Evolutionary conservation across 2,113 vertebrate genomes (phyloP).

Genomic region (Notarius quadriscutis): DNA sequence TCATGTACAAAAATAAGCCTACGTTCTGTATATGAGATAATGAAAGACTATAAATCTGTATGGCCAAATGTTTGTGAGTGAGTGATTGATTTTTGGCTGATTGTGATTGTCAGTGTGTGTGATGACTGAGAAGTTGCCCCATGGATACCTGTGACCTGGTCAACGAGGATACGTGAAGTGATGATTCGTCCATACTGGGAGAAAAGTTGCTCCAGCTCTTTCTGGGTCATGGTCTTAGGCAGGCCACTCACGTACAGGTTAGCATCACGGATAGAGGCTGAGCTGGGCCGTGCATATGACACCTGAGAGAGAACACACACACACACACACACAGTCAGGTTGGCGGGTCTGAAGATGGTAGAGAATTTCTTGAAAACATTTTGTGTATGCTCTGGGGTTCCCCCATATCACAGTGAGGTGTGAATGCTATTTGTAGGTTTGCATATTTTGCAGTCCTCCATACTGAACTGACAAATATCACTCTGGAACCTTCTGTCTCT

Average conservation of each 20-base stretch:
- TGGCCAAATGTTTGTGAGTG: not conserved
- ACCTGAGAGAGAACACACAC: slow-evolving; percentile 75
- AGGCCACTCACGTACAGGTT: slow-evolving; percentile 99
- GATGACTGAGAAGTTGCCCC: slow-evolving; percentile 62
- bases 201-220: slow-evolving; percentile 98
- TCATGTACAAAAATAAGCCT: not conserved
- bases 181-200: slow-evolving; percentile 99
- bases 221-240: slow-evolving; percentile 99
- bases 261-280: slow-evolving; percentile 97
- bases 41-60: not conserved
- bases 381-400: not conserved
- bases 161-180: slow-evolving; percentile 98
- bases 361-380: not conserved
- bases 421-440: slow-evolving; percentile 16
- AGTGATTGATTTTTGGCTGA: not conserved
- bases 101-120: not conserved
- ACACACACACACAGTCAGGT: slow-evolving; percentile 64
- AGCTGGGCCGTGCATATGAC: slow-evolving; percentile 97
- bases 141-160: slow-evolving; percentile 98
- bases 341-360: not conserved
- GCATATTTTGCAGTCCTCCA: slow-evolving; percentile 38
- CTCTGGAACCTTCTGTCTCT: slow-evolving; percentile 57
- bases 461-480: slow-evolving; percentile 42
- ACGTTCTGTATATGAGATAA: not conserved
- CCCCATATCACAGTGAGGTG: slow-evolving; percentile 11